Base-by-base conservation (phyloP, 2,797 vertebrate genomes). In the Phaenicophaeus curvirostris region DNA sequence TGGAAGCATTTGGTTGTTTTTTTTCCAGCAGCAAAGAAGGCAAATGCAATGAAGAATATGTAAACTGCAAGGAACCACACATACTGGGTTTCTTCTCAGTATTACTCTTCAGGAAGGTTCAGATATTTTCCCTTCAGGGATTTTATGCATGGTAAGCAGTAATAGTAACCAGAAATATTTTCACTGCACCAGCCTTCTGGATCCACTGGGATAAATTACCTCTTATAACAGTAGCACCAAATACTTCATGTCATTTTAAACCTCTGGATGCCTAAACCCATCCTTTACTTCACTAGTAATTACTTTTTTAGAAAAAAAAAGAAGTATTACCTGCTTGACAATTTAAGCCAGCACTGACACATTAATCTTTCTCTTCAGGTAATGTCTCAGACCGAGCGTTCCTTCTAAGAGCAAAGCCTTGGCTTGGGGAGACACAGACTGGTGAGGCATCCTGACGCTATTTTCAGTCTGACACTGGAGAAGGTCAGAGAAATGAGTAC, bases 221-320 rank as follows among this genome's bases (percentile, higher is more conserved):
- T 85, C 93, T 80, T 93, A 44, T 73, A 96, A 94, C n/a, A 84
- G 50, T 75, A 89, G 84, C 69, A 96, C 91, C 85, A 96, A 97
- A 97, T 96, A 97, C 83, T 90, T 97, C 89, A 93, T 62, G 85
- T 94, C 95, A 94, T 87, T 91, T 96, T 92, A 97, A 97, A 96
- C 95, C 68, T 93, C 74, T 75, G 61, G 94, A 95, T 93, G 75
- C 61, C 78, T 84, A 73, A 90, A 72, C 75, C 51, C 92, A 94
- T 95, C 94, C 69, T 96, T 96, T 94, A 95, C 72, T 88, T 82
- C 73, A 89, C 81, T 30, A 71, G 90, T 96, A 98, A 97, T 97
- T 97, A 96, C 91, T 90, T 94, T 96, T 95, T 90, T 87, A 58
- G 58, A 27, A 89, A 87, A 44, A 42, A 42, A 89, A 88, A 91